Evolutionary conservation across 2,113 vertebrate genomes (phyloP).

Genomic region (Amblyopsis rosae): DNA sequence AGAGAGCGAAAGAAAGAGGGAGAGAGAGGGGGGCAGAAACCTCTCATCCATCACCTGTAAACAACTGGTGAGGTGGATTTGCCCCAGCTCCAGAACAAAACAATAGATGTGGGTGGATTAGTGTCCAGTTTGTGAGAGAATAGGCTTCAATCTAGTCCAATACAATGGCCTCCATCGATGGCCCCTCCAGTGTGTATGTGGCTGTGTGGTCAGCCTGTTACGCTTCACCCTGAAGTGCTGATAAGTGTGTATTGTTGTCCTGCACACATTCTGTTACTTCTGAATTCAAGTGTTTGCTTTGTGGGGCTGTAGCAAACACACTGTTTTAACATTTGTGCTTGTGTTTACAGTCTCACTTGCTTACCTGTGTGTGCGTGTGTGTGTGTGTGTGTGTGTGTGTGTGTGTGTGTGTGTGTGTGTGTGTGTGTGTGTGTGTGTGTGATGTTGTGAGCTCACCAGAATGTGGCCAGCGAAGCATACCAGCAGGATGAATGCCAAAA

Average conservation of each 20-base stretch:
- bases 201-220: too few species aligned
- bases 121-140: neutral
- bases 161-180: too few species aligned
- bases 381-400: neutral
- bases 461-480: constrained; percentile 93
- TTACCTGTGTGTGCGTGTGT: constrained; percentile 6
- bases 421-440: constrained; percentile 5
- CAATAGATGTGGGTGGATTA: constrained; percentile 3
- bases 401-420: constrained; percentile 1
- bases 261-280: neutral
- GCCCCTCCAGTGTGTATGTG: neutral
- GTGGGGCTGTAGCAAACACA: neutral
- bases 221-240: too few species aligned
- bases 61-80: constrained; percentile 15
- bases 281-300: neutral
- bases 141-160: neutral
- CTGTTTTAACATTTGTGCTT: neutral
- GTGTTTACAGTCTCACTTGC: neutral
- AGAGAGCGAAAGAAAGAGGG: neutral
- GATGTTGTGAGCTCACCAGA: constrained; percentile 83
- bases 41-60: constrained; percentile 34
- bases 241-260: neutral
- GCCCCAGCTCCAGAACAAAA: neutral
- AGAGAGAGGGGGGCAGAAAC: constrained; percentile 13
- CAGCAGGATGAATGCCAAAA: constrained; percentile 88